These are phyloP conservation scores for Pelodiscus sinensis DNA, from an alignment of 2,113 vertebrate genomes.

Conservation along the genomic window DNA sequence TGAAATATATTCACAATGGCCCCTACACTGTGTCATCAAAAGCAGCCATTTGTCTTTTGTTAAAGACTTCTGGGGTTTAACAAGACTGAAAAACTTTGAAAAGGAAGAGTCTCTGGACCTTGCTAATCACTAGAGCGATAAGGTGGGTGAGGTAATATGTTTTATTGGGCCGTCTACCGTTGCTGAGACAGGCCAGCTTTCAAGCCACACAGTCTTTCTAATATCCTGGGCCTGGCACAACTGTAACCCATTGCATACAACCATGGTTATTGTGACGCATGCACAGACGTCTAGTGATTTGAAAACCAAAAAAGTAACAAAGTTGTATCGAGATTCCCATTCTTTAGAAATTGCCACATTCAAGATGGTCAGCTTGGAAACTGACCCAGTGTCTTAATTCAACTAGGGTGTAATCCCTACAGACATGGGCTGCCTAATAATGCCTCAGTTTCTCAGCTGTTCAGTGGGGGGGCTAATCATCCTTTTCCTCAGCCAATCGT, in stretches of 20 bases:
- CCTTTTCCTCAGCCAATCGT: neutral
- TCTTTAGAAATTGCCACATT: neutral
- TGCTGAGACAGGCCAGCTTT: neutral
- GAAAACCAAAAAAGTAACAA: neutral
- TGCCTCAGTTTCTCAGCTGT: neutral
- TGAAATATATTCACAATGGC: neutral
- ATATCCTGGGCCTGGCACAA: neutral
- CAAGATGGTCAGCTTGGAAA: neutral
- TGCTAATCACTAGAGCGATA: neutral
- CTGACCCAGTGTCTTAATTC: neutral
- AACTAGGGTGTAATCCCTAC: neutral
- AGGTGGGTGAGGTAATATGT: neutral
- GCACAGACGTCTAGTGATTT: neutral
- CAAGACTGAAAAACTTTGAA: neutral
- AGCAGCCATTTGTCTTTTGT: neutral
- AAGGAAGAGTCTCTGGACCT: slow-evolving; percentile 21
- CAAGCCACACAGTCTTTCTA: neutral
- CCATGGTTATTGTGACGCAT: neutral
- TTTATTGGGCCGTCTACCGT: neutral
- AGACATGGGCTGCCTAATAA: neutral
- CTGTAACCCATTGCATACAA: neutral
- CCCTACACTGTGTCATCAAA: neutral
- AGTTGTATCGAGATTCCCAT: neutral
- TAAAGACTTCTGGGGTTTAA: neutral
- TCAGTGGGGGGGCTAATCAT: neutral